phyloP scores from a whole-genome alignment of 2,113 vertebrate species.

The Sinocyclocheilus anophthalmus region DNA sequence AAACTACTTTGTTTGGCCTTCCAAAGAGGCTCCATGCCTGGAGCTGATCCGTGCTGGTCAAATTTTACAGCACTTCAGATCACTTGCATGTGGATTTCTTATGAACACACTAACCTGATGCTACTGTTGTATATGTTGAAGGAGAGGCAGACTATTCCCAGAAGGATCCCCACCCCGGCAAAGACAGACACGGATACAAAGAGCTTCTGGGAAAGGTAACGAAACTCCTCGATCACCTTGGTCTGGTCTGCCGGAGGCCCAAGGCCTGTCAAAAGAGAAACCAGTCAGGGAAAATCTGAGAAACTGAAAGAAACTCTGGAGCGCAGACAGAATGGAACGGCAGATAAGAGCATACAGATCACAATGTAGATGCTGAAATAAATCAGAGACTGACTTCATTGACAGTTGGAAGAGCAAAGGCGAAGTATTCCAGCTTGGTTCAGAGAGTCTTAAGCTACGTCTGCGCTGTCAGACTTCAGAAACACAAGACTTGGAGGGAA shows the following conservation, averaged over 20 bases:
- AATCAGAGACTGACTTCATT: not conserved
- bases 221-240: slow-evolving; percentile 87
- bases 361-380: slow-evolving; percentile 3
- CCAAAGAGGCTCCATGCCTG: too few relatives aligned
- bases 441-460: not conserved
- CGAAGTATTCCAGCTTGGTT: not conserved
- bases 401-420: not conserved
- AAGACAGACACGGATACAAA: slow-evolving; percentile 90
- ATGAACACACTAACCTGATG: slow-evolving; percentile 76
- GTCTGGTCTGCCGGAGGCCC: slow-evolving; percentile 89
- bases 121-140: slow-evolving; percentile 97
- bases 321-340: not conserved
- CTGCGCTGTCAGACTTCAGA: slow-evolving; percentile 13
- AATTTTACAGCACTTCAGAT: not conserved
- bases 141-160: slow-evolving; percentile 88
- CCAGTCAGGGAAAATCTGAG: not conserved
- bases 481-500: not conserved
- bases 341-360: not conserved
- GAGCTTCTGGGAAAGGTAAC: slow-evolving; percentile 92
- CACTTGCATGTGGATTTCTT: too few relatives aligned
- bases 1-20: too few relatives aligned
- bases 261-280: slow-evolving; percentile 70
- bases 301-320: not conserved
- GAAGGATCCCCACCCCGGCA: slow-evolving; percentile 84
- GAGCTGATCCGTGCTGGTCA: too few relatives aligned